Conservation (phyloP, 2,113 vertebrate genomes). For the Mastomys coucha region DNA sequence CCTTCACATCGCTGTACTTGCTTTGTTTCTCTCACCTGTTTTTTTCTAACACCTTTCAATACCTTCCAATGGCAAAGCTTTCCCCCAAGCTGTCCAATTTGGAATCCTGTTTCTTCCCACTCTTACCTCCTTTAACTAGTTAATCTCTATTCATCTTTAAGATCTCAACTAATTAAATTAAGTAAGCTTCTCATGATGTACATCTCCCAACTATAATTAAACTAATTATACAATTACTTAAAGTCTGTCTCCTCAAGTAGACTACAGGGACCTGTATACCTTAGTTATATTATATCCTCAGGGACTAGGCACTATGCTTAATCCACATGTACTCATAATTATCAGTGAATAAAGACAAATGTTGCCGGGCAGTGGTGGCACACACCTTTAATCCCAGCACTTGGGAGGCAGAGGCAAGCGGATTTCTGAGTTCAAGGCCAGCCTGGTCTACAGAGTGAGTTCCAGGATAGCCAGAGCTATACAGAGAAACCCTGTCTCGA, state of each 20-base stretch:
- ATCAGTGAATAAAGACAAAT: slow-evolving; percentile 40
- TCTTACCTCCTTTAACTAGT: slow-evolving; percentile 62
- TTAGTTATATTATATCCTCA: slow-evolving; percentile 45
- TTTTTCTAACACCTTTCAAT: background rate
- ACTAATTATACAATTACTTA: slow-evolving; percentile 71
- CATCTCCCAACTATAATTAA: slow-evolving; percentile 67
- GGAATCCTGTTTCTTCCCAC: background rate
- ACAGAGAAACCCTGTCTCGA: no score
- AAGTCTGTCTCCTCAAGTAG: slow-evolving; percentile 37
- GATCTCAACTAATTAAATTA: slow-evolving; percentile 61
- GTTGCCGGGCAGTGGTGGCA: no score
- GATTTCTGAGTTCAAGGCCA: no score
- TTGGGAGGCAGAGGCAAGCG: no score
- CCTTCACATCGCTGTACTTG: background rate
- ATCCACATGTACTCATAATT: slow-evolving; percentile 33
- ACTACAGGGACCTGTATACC: slow-evolving; percentile 12
- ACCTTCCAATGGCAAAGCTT: slow-evolving; percentile 34
- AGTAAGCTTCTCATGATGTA: background rate
- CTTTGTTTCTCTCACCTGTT: slow-evolving; percentile 47
- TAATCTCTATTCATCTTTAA: slow-evolving; percentile 54
- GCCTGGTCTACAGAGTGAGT: no score
- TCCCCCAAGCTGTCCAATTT: slow-evolving; percentile 36
- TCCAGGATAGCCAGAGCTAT: no score
- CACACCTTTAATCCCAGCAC: no score
- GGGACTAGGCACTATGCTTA: slow-evolving; percentile 28